Percentiles rank a stretch among this genome's conserved stretches.
Evolutionary conservation across 2,797 vertebrate genomes (phyloP).

Genomic region (Gephyroberyx darwinii): DNA sequence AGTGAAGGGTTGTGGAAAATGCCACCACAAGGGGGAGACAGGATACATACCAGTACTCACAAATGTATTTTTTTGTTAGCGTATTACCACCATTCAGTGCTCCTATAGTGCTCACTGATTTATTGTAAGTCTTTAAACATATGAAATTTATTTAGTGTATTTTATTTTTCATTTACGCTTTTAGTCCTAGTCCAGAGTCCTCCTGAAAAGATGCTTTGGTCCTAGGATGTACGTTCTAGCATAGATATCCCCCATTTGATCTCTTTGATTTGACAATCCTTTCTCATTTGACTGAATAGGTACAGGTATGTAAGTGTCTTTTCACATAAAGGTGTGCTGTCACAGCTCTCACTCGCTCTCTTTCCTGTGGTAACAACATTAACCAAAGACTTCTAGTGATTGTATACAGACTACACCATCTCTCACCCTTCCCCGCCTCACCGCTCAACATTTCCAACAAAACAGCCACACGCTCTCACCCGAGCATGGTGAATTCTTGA

Average conservation of each 20-base stretch:
- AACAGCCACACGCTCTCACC: constrained; percentile 49
- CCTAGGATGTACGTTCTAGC: background rate
- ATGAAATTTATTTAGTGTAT: constrained; percentile 34
- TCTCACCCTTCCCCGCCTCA: constrained; percentile 80
- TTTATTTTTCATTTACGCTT: constrained; percentile 23
- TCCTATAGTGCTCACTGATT: constrained; percentile 77
- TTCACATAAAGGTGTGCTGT: constrained; percentile 55
- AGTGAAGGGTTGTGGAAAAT: constrained; percentile 73
- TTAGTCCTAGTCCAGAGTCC: background rate
- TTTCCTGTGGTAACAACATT: constrained; percentile 83
- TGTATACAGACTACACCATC: constrained; percentile 92
- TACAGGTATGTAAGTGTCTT: constrained; percentile 72
- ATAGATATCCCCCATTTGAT: background rate
- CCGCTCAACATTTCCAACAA: constrained; percentile 52
- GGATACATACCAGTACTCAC: constrained; percentile 68
- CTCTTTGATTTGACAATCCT: constrained; percentile 85
- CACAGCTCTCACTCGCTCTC: constrained; percentile 72
- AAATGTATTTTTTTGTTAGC: constrained; percentile 81
- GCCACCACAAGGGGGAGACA: constrained; percentile 81
- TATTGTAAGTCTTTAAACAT: constrained; percentile 33
- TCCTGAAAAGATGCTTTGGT: background rate
- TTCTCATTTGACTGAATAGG: constrained; percentile 76
- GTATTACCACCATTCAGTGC: constrained; percentile 24
- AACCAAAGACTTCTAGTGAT: constrained; percentile 99
- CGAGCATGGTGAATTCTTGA: constrained; percentile 11